phyloP scores from a whole-genome alignment of 2,113 vertebrate species.

The Talpa occidentalis region DNA sequence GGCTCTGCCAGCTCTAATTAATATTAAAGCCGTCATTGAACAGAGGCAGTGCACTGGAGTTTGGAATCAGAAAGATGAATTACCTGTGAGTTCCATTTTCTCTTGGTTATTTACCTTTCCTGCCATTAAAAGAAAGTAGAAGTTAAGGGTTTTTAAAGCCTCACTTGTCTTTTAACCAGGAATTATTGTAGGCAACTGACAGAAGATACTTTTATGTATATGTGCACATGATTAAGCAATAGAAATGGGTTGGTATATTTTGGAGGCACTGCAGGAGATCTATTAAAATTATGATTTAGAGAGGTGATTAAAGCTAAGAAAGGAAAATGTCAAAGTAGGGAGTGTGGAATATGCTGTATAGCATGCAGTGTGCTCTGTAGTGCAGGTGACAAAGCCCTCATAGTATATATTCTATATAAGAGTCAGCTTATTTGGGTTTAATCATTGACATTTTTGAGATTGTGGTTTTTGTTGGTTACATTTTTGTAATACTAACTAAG shows the following conservation, averaged over 20 bases:
- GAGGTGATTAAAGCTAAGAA: background rate
- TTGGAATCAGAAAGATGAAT: slow-evolving; percentile 93
- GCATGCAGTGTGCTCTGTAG: background rate
- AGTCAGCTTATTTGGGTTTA: background rate
- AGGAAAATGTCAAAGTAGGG: background rate
- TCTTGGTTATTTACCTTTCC: background rate
- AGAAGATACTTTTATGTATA: background rate
- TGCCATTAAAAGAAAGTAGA: background rate
- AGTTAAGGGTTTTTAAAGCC: background rate
- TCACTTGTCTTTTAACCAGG: background rate
- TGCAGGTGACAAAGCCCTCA: background rate
- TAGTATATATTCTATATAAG: background rate
- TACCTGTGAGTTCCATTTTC: slow-evolving; percentile 87
- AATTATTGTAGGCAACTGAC: background rate
- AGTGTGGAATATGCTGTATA: background rate
- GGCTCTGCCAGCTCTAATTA: slow-evolving; percentile 91
- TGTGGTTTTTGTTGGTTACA: background rate
- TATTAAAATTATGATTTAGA: background rate
- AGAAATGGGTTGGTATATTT: background rate
- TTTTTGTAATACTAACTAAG: background rate
- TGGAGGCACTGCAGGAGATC: background rate
- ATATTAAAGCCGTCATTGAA: slow-evolving; percentile 93
- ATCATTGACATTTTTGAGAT: background rate
- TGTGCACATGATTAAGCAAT: background rate
- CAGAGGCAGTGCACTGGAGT: slow-evolving; percentile 93